Percentiles rank a stretch among this genome's conserved stretches.
Evolutionary conservation across 2,797 vertebrate genomes (phyloP).

Genomic region (Alcedo atthis): DNA sequence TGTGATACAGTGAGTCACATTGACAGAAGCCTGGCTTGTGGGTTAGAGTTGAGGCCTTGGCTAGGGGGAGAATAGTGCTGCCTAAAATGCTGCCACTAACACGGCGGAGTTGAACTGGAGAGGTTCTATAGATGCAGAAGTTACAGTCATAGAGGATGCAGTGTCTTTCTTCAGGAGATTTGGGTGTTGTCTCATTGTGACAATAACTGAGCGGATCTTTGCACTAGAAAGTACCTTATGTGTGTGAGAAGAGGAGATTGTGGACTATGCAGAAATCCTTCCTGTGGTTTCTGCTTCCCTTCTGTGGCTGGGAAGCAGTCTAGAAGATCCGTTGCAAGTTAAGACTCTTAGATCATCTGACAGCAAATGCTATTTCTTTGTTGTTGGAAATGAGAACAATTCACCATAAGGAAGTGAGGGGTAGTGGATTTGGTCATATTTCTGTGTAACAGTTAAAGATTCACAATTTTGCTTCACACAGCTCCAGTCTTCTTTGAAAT

Average conservation of each 20-base stretch:
- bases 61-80: neutral
- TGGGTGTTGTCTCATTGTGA: neutral
- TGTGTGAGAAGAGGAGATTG: neutral
- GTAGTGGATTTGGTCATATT: neutral
- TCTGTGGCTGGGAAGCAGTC: neutral
- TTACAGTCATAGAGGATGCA: neutral
- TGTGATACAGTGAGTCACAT: neutral
- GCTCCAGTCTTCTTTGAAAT: constrained; percentile 12
- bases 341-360: constrained; percentile 6
- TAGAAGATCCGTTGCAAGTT: neutral
- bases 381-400: neutral
- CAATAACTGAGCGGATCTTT: neutral
- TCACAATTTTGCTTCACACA: neutral
- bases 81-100: neutral
- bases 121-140: neutral
- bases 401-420: neutral
- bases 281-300: neutral
- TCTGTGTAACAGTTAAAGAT: constrained; percentile 10
- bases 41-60: neutral
- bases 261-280: neutral
- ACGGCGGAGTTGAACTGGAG: neutral
- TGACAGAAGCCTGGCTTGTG: neutral
- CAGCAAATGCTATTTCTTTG: constrained; percentile 25
- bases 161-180: neutral
- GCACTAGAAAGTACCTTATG: neutral